Evolutionary conservation across 2,113 vertebrate species (phyloP), one percentile per base, ranked within the genome.

Genomic region (Gorsachius goisagi): DNA sequence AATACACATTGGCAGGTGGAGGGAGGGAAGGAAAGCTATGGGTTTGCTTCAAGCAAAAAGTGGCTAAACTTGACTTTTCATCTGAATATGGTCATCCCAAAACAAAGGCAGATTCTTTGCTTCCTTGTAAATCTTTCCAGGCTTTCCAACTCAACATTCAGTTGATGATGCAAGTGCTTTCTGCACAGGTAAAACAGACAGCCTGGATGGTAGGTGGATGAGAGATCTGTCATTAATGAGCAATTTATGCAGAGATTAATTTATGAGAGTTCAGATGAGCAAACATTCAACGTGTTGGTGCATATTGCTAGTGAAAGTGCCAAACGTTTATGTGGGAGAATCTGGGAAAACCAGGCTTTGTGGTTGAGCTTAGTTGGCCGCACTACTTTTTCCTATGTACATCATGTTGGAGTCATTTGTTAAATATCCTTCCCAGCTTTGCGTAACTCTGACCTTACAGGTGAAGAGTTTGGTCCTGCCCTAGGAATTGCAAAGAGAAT

Each of bases 391-490:
- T 90, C 73, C 78, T 86, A 74, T 49, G 28, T 71, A 68, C 58
- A 26, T 93, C 69, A 75, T 14, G 15, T 82, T 84, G 39, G 33
- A 94, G 53, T 85, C 35, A 93, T 88, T 91, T 52, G 64, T 85
- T 94, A 84, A 95, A 63, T 74, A 84, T 72, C 52, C 49, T 81
- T 96, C 63, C 77, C 87, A 90, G 39, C 50, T 83, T 93, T 89
- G 90, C 1, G 0, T 92, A 94, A 95, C 49, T 94, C 79, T 91
- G 85, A 92, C 90, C 69, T 95, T 77, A 72, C 63, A 94, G 58
- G 39, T 85, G 72, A 96, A 80, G 69, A 73, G 80, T 86, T 95
- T 90, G 77, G 67, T 90, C 71, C 82, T 95, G 73, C 87, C 93
- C 83, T 84, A 49, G 82, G 80, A 89, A 87, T 45, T 90, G 49